Base-by-base conservation (phyloP, 2,797 vertebrate genomes). In the Brotula barbata region DNA sequence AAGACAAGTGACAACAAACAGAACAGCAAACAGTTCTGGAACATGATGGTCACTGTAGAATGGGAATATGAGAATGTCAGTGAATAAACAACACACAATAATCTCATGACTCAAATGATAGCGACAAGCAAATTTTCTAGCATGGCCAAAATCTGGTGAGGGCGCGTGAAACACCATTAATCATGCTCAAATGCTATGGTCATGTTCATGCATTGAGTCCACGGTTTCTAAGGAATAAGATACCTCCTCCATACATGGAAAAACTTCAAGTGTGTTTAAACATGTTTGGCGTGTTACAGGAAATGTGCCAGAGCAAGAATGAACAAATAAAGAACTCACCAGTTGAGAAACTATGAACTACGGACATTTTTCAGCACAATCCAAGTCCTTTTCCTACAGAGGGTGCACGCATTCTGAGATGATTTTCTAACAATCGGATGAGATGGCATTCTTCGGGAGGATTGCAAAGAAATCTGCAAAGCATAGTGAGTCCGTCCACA, bases 1-100 rank as follows among this genome's bases (percentile, higher is more conserved):
- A 92, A 68, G 11, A 91, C 88, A 4, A 89, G 87, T 37, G 92
- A 89, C 58, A 94, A 74, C 3, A 92, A 84, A 74, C 89, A 94
- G 75, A 89, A 71, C 44, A 93, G 77, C 74, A 94, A 73, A 41
- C 88, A 84, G 5, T 92, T 80, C 10, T 88, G 92, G 77, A 94
- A 87, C 93, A 96, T 93, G 85, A 74, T 56, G 43, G 73, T 23
- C 84, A 82, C 93, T 95, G 83, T 34, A 63, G 56, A 76, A 73
- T 36, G 37, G 66, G n/a, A 62, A 42, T 34, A 57, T 7, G 39
- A 47, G 6, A 48, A 45, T 5, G 17, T 47, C 2, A 13, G 12
- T 12, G 7, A 19, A 44, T 1, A 33, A 42, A 47, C n/a, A 28
- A 28, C 25, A 56, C 23, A 31, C 17, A 45, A 1, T 17, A 55